phyloP scores from a whole-genome alignment of 30 jellyfish, hydroid and myxozoan genomes.

The Turritopsis dohrnii region DNA sequence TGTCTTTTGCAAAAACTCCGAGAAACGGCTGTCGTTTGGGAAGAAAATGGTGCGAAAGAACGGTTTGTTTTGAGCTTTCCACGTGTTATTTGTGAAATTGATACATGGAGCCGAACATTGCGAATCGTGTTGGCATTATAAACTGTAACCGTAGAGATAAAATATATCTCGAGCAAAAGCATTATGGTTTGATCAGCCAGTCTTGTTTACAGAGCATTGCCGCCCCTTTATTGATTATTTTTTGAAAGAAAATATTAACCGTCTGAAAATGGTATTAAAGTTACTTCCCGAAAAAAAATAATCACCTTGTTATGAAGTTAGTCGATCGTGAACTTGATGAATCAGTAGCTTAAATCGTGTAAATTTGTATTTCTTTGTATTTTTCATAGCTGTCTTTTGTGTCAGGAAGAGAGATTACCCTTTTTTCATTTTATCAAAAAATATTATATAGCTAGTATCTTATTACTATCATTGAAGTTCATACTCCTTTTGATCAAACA shows the following conservation, averaged over 20 bases:
- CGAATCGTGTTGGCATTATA: not conserved
- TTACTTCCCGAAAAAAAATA: not conserved
- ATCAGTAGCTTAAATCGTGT: too few species aligned
- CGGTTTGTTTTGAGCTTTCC: not conserved
- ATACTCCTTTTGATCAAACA: too few species aligned
- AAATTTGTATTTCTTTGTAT: too few species aligned
- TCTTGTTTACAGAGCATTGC: not conserved
- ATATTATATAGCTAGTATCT: too few species aligned
- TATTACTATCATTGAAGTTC: too few species aligned
- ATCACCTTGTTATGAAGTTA: not conserved
- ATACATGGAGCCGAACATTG: not conserved
- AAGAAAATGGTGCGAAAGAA: too few species aligned
- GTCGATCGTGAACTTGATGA: too few species aligned
- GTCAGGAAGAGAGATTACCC: not conserved
- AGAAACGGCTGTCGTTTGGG: too few species aligned
- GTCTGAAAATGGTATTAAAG: not conserved
- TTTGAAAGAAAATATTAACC: not conserved
- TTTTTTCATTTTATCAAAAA: not conserved
- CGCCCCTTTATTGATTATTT: not conserved
- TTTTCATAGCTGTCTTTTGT: too few species aligned
- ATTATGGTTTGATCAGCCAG: not conserved
- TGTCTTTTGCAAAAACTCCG: too few species aligned
- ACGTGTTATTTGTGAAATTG: not conserved
- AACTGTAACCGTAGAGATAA: not conserved
- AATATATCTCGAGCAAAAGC: not conserved